These are phyloP conservation scores for Podarcis lilfordi DNA, from an alignment of 2,797 vertebrate species.

Conservation along the genomic window DNA sequence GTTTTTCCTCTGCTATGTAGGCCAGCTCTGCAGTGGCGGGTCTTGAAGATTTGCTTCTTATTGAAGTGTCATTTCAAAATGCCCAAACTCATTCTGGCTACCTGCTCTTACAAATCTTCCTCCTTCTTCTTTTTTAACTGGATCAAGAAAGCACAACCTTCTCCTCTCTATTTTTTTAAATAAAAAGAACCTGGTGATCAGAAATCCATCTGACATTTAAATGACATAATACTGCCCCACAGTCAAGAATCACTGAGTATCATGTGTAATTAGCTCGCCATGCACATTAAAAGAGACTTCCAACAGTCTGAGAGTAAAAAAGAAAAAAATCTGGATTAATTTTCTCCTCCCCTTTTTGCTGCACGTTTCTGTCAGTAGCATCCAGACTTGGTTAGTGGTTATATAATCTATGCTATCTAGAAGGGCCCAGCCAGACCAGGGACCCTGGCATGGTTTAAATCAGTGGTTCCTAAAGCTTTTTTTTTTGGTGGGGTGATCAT, in stretches of 20 bases:
- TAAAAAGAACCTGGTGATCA: slow-evolving; percentile 47
- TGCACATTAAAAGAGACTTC: neutral
- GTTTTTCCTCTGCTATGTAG: slow-evolving; percentile 63
- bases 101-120: slow-evolving; percentile 55
- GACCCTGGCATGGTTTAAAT: neutral
- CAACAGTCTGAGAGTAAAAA: slow-evolving; percentile 36
- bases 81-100: slow-evolving; percentile 53
- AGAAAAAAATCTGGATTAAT: slow-evolving; percentile 2
- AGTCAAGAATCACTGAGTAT: slow-evolving; percentile 23
- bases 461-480: too few species aligned
- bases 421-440: neutral
- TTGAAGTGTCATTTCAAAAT: slow-evolving; percentile 45
- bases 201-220: slow-evolving; percentile 60
- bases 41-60: slow-evolving; percentile 36
- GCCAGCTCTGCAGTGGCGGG: slow-evolving; percentile 49
- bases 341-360: neutral
- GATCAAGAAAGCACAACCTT: neutral
- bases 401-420: neutral
- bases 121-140: slow-evolving; percentile 26
- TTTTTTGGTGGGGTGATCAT: too few species aligned
- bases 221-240: slow-evolving; percentile 42
- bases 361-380: neutral
- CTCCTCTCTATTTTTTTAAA: neutral
- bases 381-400: neutral
- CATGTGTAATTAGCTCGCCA: neutral